Percentiles rank a stretch among this genome's conserved stretches.
These are phyloP conservation scores for Drosophila emarginata DNA, from an alignment of 2,888 invertebrate species.

Conservation along the genomic window DNA sequence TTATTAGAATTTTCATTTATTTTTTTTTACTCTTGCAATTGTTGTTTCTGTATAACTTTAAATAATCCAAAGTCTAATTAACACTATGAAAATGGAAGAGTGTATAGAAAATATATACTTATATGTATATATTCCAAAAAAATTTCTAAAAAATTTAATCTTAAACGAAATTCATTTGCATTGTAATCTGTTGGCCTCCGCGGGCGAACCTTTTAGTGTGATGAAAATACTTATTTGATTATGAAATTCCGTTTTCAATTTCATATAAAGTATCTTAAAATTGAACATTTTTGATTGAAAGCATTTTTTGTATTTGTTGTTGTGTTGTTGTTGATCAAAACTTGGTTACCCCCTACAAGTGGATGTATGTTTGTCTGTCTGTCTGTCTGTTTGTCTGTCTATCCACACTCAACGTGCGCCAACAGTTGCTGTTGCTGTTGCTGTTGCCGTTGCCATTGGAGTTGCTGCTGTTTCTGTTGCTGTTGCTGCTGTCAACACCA, in stretches of 20 bases:
- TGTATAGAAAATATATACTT: too few relatives aligned
- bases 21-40: too few relatives aligned
- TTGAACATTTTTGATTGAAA: conserved; percentile 8
- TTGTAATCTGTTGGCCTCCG: background rate
- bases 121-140: too few relatives aligned
- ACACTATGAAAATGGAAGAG: too few relatives aligned
- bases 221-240: conserved; percentile 2
- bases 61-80: too few relatives aligned
- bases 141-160: background rate
- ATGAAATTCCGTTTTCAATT: conserved; percentile 4
- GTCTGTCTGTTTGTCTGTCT: conserved; percentile 47
- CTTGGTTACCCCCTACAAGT: conserved; percentile 8
- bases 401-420: conserved; percentile 68
- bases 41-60: too few relatives aligned
- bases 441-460: conserved; percentile 58
- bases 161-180: background rate
- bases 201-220: background rate
- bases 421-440: conserved; percentile 64
- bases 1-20: too few relatives aligned
- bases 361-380: conserved; percentile 32
- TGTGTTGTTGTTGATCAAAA: conserved; percentile 8
- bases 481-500: conserved; percentile 63
- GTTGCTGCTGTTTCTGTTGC: conserved; percentile 42
- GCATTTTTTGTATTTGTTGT: background rate
- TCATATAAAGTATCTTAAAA: background rate